These are phyloP conservation scores for Troides helena DNA, from an alignment of 2,888 invertebrate species.

Conservation along the genomic window DNA sequence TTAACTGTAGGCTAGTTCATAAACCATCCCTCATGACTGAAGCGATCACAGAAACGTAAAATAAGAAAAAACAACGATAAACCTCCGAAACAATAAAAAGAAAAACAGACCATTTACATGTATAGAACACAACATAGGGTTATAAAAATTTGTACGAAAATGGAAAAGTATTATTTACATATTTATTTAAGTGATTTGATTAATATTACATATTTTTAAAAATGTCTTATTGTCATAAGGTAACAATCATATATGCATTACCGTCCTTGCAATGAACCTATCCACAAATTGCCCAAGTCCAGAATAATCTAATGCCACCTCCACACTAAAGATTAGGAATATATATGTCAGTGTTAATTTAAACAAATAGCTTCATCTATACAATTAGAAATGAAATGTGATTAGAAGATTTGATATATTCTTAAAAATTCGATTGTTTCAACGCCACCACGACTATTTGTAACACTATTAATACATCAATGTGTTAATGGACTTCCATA, in stretches of 20 bases:
- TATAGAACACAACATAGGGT: constrained; percentile 48
- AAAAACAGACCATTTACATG: constrained; percentile 51
- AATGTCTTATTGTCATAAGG: constrained; percentile 72
- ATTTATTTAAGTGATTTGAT: constrained; percentile 50
- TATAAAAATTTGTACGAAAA: constrained; percentile 51
- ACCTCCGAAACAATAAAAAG: constrained; percentile 47
- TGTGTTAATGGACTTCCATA: too few relatives aligned
- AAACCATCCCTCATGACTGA: constrained; percentile 60
- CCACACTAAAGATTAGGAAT: constrained; percentile 6
- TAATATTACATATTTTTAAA: constrained; percentile 54
- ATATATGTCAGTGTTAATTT: too few relatives aligned
- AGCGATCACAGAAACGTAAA: constrained; percentile 76
- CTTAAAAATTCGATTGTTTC: too few relatives aligned
- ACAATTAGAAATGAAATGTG: too few relatives aligned
- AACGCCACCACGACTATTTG: too few relatives aligned
- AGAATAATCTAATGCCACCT: constrained; percentile 12
- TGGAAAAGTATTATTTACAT: constrained; percentile 46
- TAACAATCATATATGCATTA: constrained; percentile 42
- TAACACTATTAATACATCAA: too few relatives aligned
- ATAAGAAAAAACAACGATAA: constrained; percentile 48
- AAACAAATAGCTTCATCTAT: too few relatives aligned
- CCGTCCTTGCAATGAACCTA: constrained; percentile 13
- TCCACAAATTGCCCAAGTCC: constrained; percentile 5
- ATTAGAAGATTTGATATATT: too few relatives aligned
- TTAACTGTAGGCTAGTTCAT: constrained; percentile 40